Conservation (phyloP, 1,140 invertebrate genomes). For the Listronotus oregonensis region DNA sequence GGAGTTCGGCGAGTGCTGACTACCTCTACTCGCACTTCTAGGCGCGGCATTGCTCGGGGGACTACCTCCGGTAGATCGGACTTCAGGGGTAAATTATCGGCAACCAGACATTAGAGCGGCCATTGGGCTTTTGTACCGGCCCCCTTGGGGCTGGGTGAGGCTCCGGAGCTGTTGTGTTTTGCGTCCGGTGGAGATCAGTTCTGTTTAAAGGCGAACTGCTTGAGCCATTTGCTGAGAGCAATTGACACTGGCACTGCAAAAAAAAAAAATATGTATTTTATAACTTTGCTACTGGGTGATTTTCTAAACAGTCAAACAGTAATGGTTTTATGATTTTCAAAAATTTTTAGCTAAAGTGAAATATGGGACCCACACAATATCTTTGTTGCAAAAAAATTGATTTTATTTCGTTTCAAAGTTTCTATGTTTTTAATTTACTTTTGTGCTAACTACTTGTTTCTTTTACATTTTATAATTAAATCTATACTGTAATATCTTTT, state of each 20-base stretch:
- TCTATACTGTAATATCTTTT: too few species aligned
- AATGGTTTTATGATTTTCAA: too few species aligned
- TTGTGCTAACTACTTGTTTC: too few species aligned
- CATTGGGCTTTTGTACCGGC: conserved; percentile 80
- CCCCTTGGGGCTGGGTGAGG: conserved; percentile 54
- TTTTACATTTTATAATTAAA: too few species aligned
- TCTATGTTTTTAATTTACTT: too few species aligned
- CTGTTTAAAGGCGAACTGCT: conserved; percentile 63
- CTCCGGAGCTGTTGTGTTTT: conserved; percentile 52
- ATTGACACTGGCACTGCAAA: conserved; percentile 57
- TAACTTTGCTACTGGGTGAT: too few species aligned
- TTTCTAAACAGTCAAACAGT: too few species aligned
- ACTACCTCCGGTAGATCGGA: conserved; percentile 69
- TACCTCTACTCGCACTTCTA: conserved; percentile 77
- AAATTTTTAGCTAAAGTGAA: too few species aligned
- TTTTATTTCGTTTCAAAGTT: too few species aligned
- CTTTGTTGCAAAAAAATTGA: too few species aligned
- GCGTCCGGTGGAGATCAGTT: conserved; percentile 65
- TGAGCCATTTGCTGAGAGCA: conserved; percentile 58
- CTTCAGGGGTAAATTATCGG: conserved; percentile 86
- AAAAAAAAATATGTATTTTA: too few species aligned
- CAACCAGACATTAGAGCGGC: conserved; percentile 85
- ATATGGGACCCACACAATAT: too few species aligned
- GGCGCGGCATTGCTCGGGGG: conserved; percentile 67
- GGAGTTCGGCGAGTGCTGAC: conserved; percentile 86